These are phyloP conservation scores for Hippoglossus stenolepis DNA, from an alignment of 2,113 vertebrate species.

Conservation along the genomic window DNA sequence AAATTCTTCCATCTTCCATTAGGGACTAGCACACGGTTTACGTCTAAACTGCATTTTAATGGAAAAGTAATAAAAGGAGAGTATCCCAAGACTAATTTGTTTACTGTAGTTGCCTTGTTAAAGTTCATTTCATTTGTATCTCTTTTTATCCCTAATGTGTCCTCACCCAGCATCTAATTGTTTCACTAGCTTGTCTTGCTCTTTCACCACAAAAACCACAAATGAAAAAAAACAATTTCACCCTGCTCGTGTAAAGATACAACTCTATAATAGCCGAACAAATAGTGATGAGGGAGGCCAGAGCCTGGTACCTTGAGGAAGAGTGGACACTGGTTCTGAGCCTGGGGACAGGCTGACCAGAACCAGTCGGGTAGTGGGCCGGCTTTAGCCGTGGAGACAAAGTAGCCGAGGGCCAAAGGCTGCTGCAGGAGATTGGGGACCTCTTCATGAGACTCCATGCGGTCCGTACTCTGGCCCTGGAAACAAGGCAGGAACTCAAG, in stretches of 20 bases:
- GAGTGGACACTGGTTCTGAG: slow-evolving; percentile 98
- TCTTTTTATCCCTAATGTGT: background rate
- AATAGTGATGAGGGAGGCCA: background rate
- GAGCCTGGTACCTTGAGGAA: slow-evolving; percentile 81
- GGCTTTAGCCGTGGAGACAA: slow-evolving; percentile 97
- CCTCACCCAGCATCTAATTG: background rate
- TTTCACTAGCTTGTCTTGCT: background rate
- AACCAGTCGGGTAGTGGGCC: slow-evolving; percentile 99
- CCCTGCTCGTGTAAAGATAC: background rate
- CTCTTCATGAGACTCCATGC: slow-evolving; percentile 97
- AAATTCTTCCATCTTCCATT: background rate
- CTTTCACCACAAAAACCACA: background rate
- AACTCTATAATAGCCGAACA: background rate
- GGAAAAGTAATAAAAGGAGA: background rate
- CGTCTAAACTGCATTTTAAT: slow-evolving; percentile 1
- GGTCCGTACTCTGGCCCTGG: slow-evolving; percentile 95
- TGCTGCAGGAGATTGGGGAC: slow-evolving; percentile 97
- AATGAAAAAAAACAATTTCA: background rate
- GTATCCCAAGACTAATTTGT: background rate
- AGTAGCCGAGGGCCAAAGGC: slow-evolving; percentile 96
- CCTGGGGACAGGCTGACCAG: slow-evolving; percentile 99
- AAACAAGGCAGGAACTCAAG: background rate
- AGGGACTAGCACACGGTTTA: background rate
- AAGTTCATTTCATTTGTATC: background rate
- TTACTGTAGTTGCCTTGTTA: background rate